Evolutionary conservation across 2,888 invertebrate species (phyloP), one percentile per base, ranked within the genome.

Genomic region (Hoplodrina ambigua): DNA sequence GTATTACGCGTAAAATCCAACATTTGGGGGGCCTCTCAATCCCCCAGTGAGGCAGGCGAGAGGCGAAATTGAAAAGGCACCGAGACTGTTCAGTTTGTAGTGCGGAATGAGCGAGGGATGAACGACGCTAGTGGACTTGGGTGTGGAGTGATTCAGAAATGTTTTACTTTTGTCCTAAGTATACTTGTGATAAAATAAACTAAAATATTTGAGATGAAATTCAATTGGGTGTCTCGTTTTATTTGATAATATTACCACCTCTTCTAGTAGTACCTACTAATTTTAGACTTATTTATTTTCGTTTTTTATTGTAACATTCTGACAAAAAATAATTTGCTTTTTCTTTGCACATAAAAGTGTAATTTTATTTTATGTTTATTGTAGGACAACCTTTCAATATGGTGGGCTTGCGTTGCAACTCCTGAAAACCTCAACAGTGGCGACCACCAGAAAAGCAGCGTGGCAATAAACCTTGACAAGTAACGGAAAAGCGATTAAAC

Each of bases 41-140:
- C 86, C 90, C 89, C 89, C 70, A 85, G 81, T 82, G 90, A 86
- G 87, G 86, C 74, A 85, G 78, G 81, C 75, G 82, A 68, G 81
- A 80, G 85, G 85, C 85, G 81, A 91, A 93, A 94, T 93, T 92
- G 93, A 93, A 94, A 93, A 92, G 91, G 91, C 90, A 87, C 87
- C 83, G 86, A 80, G 83, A 84, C 78, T 81, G 80, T 78, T 86
- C 87, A 64, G 69, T 70, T 73, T 64, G 55, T 53, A 80, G 86
- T 86, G 69, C 56, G 55, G 72, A 69, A 73, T 77, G 82, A 72
- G 61, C 72, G 72, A 72, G 55, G 52, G 19, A 67, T 62, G 73
- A 75, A 67, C 60, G 59, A 70, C n/a, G 60, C 63, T 37, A 49
- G 46, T 62, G 50, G 58, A 56, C 61, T 52, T 17, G 19, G 25